Conservation (phyloP, 2,113 vertebrate species). For the Dissostichus mawsoni region DNA sequence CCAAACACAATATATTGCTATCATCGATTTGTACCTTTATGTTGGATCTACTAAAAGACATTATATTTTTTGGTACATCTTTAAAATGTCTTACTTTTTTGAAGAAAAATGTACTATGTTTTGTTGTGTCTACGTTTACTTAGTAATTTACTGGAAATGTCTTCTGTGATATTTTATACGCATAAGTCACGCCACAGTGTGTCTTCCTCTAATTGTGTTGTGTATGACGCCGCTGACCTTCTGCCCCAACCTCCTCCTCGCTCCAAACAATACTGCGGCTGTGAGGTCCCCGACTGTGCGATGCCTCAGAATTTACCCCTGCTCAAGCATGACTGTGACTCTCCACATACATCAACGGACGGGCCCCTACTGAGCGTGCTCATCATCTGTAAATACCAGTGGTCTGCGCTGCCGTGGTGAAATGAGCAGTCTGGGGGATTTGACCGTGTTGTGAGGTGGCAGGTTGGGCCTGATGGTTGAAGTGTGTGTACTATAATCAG, state of each 20-base stretch:
- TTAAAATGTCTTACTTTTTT: too few relatives aligned
- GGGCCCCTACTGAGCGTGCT: slow-evolving; percentile 69
- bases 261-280: slow-evolving; percentile 47
- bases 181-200: slow-evolving; percentile 59
- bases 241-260: slow-evolving; percentile 38
- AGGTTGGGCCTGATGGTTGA: slow-evolving; percentile 42
- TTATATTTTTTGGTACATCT: too few relatives aligned
- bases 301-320: slow-evolving; percentile 64
- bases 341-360: slow-evolving; percentile 67
- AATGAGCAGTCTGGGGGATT: slow-evolving; percentile 76
- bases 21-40: background rate
- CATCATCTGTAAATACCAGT: slow-evolving; percentile 83
- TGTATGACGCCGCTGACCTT: slow-evolving; percentile 64
- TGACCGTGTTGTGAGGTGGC: slow-evolving; percentile 41
- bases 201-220: slow-evolving; percentile 54
- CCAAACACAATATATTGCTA: background rate
- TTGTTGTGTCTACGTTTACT: background rate
- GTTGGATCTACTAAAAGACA: background rate
- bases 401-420: slow-evolving; percentile 60
- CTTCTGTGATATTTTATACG: slow-evolving; percentile 30
- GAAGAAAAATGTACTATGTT: background rate
- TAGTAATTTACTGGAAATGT: background rate
- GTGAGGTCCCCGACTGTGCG: slow-evolving; percentile 60
- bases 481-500: slow-evolving; percentile 43
- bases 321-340: slow-evolving; percentile 77